Percentiles rank a stretch among this genome's conserved stretches.
phyloP scores from a whole-genome alignment of 30 jellyfish, hydroid and myxozoan species.

The Hydractinia echinata region DNA sequence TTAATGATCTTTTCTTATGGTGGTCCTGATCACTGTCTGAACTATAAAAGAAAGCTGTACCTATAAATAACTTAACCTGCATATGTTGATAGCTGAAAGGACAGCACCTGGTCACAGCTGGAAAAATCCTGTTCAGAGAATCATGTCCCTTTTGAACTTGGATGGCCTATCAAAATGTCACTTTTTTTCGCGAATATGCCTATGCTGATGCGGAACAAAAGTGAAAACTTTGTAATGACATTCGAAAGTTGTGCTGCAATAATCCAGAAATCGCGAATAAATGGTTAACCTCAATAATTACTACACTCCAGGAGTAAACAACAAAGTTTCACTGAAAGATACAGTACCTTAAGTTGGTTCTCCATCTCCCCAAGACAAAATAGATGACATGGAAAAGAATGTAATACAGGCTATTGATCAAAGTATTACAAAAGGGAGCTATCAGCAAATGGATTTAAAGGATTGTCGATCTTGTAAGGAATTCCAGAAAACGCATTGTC shows the following conservation, averaged over 20 bases:
- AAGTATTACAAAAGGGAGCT: neutral
- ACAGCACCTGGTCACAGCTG: constrained; percentile 10
- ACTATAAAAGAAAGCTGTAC: neutral
- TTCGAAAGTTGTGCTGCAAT: neutral
- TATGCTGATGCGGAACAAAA: neutral
- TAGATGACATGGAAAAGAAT: too few species aligned
- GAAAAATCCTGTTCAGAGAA: neutral
- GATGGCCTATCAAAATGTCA: neutral
- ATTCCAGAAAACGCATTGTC: neutral
- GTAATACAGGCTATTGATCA: neutral
- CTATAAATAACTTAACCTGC: neutral
- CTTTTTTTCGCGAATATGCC: neutral
- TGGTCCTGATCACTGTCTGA: neutral
- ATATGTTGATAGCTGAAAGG: neutral
- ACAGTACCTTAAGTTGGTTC: too few species aligned
- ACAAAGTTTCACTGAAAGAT: too few species aligned
- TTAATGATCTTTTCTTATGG: neutral
- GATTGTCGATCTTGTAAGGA: neutral
- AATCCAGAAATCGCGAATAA: neutral
- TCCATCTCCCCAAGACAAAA: too few species aligned
- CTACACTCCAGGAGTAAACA: too few species aligned
- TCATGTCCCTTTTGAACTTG: neutral
- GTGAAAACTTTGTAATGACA: neutral
- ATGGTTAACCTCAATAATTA: neutral
- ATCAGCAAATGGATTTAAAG: neutral